Conservation (phyloP, 2,888 invertebrate species). For the Gandaritis pyraliata region DNA sequence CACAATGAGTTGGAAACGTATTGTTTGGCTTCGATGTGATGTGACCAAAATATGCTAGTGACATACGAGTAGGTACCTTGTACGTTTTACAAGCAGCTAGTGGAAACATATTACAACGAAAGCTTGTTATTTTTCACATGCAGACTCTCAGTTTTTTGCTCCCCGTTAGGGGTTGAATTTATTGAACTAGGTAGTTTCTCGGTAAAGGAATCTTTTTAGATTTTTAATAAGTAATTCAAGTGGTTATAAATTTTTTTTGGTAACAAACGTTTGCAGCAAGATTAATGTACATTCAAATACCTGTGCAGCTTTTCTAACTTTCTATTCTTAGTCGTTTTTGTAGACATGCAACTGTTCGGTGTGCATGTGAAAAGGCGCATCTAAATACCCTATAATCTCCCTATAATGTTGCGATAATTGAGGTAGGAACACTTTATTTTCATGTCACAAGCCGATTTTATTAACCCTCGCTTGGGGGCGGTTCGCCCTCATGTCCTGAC, state of each 20-base stretch:
- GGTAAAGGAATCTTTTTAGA: too few relatives aligned
- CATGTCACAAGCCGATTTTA: conserved; percentile 64
- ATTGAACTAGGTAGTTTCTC: too few relatives aligned
- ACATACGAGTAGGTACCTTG: conserved; percentile 1
- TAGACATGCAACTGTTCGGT: background rate
- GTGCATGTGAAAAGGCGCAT: conserved; percentile 4
- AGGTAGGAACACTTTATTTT: conserved; percentile 57
- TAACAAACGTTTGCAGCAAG: too few relatives aligned
- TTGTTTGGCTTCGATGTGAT: conserved; percentile 18
- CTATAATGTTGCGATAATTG: conserved; percentile 54
- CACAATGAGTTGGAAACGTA: conserved; percentile 13
- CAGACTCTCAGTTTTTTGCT: too few relatives aligned
- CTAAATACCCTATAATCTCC: conserved; percentile 7
- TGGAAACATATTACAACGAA: too few relatives aligned
- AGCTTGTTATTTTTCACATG: too few relatives aligned
- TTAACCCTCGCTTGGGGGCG: conserved; percentile 55
- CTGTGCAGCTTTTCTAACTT: too few relatives aligned
- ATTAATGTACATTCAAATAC: too few relatives aligned
- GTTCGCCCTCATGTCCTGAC: conserved; percentile 59
- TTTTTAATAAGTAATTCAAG: too few relatives aligned
- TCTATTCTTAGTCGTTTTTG: too few relatives aligned
- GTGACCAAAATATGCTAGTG: conserved; percentile 10
- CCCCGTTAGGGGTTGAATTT: too few relatives aligned
- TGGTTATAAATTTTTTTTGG: too few relatives aligned
- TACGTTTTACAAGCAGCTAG: background rate